Base-by-base conservation (phyloP, 2,888 invertebrate species). In the Mylabris sibirica region DNA sequence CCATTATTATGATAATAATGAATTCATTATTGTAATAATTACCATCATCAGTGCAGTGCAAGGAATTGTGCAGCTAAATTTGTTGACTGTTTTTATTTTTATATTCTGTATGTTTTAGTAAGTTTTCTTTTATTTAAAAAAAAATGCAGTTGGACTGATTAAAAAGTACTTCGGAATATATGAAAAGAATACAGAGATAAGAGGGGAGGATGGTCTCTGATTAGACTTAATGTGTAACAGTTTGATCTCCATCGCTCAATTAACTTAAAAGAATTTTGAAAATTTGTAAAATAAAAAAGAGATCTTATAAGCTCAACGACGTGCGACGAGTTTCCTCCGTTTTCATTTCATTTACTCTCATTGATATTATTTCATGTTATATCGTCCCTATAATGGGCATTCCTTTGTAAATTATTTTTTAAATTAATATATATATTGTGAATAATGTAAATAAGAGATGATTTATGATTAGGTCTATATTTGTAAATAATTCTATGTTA, bases 361-460 rank as follows among this genome's bases (percentile, higher is more conserved):
- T 73, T 76, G 75, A 75, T 76, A 75, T 76, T 75, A 76, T 77
- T 79, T 79, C 76, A 76, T 80, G 79, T 80, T 80, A 80, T 30
- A 44, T 77, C 78, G 78, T 79, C 79, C 81, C 82, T 74, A 20
- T 53, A 73, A 73, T 72, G 83, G 84, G 82, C 81, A 82, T 83
- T 84, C 83, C 82, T 81, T 74, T 82, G 81, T 83, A 83, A 68
- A 82, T 81, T 71, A 76, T 72, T 75, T 77, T 79, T 78, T 79
- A 80, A 74, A 76, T 80, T 78, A 77, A 71, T 53, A 66, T 65
- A 66, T 65, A 65, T 22, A 53, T 70, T 84, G 82, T 83, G 82
- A 76, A 84, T 82, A 82, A 66, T 85, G 84, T 84, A 84, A 73
- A 84, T 83, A 83, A 83, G 83, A 83, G 83, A 77, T 78, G 80